phyloP scores from a whole-genome alignment of 1,140 invertebrate genomes.

The Akabosia matsudoensis region DNA sequence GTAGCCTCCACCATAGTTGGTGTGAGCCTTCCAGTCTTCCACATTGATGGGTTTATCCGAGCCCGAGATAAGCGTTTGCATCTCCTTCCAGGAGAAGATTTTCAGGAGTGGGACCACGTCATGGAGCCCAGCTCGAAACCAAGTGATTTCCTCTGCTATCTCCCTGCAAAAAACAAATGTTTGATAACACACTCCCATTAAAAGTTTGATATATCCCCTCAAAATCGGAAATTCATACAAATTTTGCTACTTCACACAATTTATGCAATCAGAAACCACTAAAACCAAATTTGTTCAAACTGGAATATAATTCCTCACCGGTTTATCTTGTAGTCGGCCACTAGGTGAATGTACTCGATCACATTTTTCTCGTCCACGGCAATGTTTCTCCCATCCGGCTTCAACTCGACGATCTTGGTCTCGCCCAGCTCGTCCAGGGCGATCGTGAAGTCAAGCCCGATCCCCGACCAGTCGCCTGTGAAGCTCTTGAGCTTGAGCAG shows the following conservation, averaged over 20 bases:
- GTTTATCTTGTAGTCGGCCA: constrained; percentile 95
- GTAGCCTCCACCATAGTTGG: constrained; percentile 81
- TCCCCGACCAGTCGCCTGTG: constrained; percentile 69
- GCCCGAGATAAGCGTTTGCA: constrained; percentile 91
- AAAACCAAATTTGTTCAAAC: neutral
- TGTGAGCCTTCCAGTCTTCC: constrained; percentile 78
- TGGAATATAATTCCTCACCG: constrained; percentile 54
- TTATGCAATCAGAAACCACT: neutral
- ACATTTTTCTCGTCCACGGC: constrained; percentile 85
- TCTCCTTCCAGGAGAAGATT: constrained; percentile 91
- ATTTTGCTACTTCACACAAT: too few relatives aligned
- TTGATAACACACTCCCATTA: neutral
- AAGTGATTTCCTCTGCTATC: constrained; percentile 32
- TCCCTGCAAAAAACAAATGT: constrained; percentile 54
- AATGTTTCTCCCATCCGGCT: constrained; percentile 82
- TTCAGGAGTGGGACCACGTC: constrained; percentile 57
- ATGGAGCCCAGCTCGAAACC: constrained; percentile 38
- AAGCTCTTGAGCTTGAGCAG: constrained; percentile 79
- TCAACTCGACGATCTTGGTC: constrained; percentile 82
- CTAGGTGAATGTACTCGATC: constrained; percentile 93
- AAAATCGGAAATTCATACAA: too few relatives aligned
- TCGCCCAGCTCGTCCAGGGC: constrained; percentile 86
- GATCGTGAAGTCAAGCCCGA: constrained; percentile 84
- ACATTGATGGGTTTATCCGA: constrained; percentile 88
- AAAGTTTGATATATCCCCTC: neutral